Evolutionary conservation across 2,113 vertebrate species (phyloP).

Genomic region (Petrocephalus microphthalmus): DNA sequence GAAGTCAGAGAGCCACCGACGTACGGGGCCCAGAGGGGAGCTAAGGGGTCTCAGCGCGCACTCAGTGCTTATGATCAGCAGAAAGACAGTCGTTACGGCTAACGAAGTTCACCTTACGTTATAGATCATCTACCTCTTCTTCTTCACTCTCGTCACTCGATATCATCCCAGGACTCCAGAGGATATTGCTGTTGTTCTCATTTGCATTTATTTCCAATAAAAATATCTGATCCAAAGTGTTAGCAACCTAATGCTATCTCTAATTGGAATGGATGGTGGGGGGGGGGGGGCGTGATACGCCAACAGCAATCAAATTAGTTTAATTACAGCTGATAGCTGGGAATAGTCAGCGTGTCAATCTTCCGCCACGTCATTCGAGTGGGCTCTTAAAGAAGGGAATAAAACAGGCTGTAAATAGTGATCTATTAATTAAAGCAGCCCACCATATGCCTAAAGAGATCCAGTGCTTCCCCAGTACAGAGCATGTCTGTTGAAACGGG

Average conservation of each 20-base stretch:
- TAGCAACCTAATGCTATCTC: slow-evolving; percentile 33
- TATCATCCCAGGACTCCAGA: slow-evolving; percentile 9
- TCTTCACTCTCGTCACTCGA: not conserved
- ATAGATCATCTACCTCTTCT: slow-evolving; percentile 36
- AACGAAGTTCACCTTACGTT: slow-evolving; percentile 19
- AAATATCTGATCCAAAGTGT: slow-evolving; percentile 30
- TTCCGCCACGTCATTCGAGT: slow-evolving; percentile 30
- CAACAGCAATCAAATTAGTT: slow-evolving; percentile 44
- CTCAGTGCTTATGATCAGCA: slow-evolving; percentile 26
- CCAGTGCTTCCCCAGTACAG: slow-evolving; percentile 2
- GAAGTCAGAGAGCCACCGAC: not conserved
- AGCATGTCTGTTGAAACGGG: not conserved
- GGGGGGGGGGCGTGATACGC: slow-evolving; percentile 29
- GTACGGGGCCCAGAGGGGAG: not conserved
- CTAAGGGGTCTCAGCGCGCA: not conserved
- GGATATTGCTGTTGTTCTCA: slow-evolving; percentile 21
- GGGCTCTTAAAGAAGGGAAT: slow-evolving; percentile 12
- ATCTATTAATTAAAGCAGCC: slow-evolving; percentile 41
- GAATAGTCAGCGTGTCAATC: slow-evolving; percentile 47
- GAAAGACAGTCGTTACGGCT: slow-evolving; percentile 30
- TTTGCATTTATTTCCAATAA: slow-evolving; percentile 31
- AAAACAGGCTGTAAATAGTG: slow-evolving; percentile 36
- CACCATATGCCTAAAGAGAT: slow-evolving; percentile 30
- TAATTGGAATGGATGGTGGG: slow-evolving; percentile 39
- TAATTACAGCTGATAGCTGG: slow-evolving; percentile 45